phyloP scores from a whole-genome alignment of 2,113 vertebrate species.

The Anseranas semipalmata region DNA sequence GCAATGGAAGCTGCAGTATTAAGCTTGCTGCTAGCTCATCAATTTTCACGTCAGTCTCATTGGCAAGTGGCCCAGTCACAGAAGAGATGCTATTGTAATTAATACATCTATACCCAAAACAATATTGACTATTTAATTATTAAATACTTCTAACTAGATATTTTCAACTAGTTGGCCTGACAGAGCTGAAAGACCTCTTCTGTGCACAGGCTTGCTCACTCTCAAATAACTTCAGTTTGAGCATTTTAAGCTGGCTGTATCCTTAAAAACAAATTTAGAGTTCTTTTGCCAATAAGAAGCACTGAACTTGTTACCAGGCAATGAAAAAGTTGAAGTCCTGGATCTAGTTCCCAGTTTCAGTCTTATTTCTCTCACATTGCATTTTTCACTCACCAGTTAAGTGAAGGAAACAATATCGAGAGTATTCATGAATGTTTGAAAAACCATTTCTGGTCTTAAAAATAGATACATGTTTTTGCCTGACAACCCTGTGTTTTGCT shows the following conservation, averaged over 20 bases:
- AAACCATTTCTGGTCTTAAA: background rate
- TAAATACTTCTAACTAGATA: background rate
- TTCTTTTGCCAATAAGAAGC: background rate
- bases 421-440: background rate
- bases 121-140: background rate
- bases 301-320: background rate
- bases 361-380: background rate
- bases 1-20: background rate
- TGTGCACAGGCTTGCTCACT: background rate
- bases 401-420: background rate
- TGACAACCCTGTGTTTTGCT: background rate
- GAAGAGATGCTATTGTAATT: background rate
- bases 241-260: background rate
- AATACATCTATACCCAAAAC: background rate
- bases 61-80: constrained; percentile 3
- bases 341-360: background rate
- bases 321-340: background rate
- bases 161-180: background rate
- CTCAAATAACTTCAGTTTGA: background rate
- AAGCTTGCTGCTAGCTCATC: constrained; percentile 2
- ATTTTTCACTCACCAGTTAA: constrained; percentile 9
- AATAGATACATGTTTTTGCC: background rate
- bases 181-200: background rate
- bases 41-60: background rate
- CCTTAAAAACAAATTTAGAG: background rate